phyloP scores from a whole-genome alignment of 2,888 invertebrate species.

The Scaptomyza cyrtandrae region DNA sequence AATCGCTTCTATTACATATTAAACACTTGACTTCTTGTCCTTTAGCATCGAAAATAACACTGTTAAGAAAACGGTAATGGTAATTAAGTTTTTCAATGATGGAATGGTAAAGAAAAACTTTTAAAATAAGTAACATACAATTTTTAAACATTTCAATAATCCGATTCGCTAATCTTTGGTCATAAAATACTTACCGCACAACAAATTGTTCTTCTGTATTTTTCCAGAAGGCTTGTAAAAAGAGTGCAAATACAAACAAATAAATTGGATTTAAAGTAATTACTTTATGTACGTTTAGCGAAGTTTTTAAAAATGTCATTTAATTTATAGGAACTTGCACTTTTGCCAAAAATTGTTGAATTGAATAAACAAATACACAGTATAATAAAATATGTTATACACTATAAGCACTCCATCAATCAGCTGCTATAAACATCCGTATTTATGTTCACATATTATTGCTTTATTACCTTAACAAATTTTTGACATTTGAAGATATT shows the following conservation, averaged over 20 bases:
- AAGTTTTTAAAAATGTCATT: too few relatives aligned
- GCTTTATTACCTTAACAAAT: slow-evolving; percentile 23
- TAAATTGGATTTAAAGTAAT: background rate
- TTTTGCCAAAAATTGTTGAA: background rate
- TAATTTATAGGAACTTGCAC: slow-evolving; percentile 5
- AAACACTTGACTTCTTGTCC: slow-evolving; percentile 55
- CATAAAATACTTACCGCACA: slow-evolving; percentile 29
- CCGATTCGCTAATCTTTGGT: background rate
- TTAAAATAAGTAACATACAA: background rate
- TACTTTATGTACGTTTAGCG: too few relatives aligned
- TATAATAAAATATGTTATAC: background rate
- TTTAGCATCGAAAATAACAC: slow-evolving; percentile 50
- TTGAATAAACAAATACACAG: background rate
- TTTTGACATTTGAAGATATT: slow-evolving; percentile 20
- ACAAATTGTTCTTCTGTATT: slow-evolving; percentile 37
- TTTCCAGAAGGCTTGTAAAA: slow-evolving; percentile 47
- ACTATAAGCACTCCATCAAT: too few relatives aligned
- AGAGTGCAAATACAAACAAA: background rate
- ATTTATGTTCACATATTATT: slow-evolving; percentile 27
- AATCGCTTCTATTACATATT: slow-evolving; percentile 52
- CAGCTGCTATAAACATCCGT: too few relatives aligned
- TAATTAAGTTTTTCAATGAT: background rate
- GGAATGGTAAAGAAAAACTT: too few relatives aligned
- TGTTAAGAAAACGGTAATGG: slow-evolving; percentile 19
- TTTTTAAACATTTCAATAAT: background rate